Percentiles rank a stretch among this genome's conserved stretches.
Conservation (phyloP, 2,797 vertebrate species). For the Cryptoblepharus egeriae region DNA sequence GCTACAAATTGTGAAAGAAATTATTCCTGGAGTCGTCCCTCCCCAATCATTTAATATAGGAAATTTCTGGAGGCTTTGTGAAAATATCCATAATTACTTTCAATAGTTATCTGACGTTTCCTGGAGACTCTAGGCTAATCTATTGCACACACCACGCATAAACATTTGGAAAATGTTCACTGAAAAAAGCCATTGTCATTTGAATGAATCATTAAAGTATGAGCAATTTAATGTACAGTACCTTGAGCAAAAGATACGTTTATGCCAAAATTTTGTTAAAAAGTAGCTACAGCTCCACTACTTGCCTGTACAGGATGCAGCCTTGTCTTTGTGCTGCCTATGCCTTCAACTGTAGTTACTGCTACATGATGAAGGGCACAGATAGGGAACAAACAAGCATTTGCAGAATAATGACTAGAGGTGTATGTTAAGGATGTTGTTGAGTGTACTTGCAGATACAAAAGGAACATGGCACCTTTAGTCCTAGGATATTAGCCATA, state of each 20-base stretch:
- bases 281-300: neutral
- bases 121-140: too few species aligned
- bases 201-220: too few species aligned
- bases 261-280: neutral
- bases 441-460: too few species aligned
- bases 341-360: conserved; percentile 87
- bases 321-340: conserved; percentile 84
- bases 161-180: neutral
- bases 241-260: neutral
- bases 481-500: neutral
- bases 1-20: too few species aligned
- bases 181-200: neutral
- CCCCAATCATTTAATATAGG: too few species aligned
- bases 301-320: conserved; percentile 86
- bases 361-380: conserved; percentile 89
- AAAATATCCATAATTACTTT: too few species aligned
- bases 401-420: conserved; percentile 85
- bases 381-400: conserved; percentile 91
- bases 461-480: too few species aligned
- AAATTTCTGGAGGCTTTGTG: too few species aligned
- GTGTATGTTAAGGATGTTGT: conserved; percentile 72
- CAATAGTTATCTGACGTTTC: too few species aligned
- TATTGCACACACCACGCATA: too few species aligned
- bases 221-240: neutral
- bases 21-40: too few species aligned